These are phyloP conservation scores for Platyscelio sp. DNA, from an alignment of 2,888 invertebrate genomes.

Conservation along the genomic window DNA sequence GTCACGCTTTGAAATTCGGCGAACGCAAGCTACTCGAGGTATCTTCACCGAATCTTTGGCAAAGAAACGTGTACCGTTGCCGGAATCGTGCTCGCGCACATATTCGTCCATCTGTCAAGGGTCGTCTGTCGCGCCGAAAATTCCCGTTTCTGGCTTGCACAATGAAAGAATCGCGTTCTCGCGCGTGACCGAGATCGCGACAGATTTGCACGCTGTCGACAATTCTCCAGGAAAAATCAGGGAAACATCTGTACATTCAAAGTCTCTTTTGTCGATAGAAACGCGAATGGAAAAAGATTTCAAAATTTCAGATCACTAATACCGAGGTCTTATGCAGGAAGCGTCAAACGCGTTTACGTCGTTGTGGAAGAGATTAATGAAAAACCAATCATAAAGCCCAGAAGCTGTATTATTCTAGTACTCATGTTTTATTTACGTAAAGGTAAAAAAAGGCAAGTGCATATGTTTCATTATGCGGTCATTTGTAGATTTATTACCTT, in stretches of 20 bases:
- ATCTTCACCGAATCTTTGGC: conserved; percentile 18
- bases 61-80: conserved; percentile 12
- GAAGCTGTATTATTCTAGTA: too few species aligned
- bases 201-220: conserved; percentile 36
- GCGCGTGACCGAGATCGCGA: too few species aligned
- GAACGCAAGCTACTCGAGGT: conserved; percentile 6
- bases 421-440: too few species aligned
- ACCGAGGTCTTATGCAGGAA: not conserved
- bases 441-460: too few species aligned
- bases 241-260: conserved; percentile 33
- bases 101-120: conserved; percentile 54
- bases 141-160: too few species aligned
- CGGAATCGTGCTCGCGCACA: conserved; percentile 53
- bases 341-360: too few species aligned
- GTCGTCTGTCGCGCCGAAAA: too few species aligned
- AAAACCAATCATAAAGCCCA: too few species aligned
- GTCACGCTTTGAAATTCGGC: not conserved
- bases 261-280: conserved; percentile 7
- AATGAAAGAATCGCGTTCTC: too few species aligned
- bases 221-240: not conserved
- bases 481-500: too few species aligned
- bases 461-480: too few species aligned
- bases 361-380: too few species aligned
- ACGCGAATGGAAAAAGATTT: not conserved
- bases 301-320: not conserved